Base-by-base conservation (phyloP, 2,113 vertebrate genomes). In the Corvus moneduloides region DNA sequence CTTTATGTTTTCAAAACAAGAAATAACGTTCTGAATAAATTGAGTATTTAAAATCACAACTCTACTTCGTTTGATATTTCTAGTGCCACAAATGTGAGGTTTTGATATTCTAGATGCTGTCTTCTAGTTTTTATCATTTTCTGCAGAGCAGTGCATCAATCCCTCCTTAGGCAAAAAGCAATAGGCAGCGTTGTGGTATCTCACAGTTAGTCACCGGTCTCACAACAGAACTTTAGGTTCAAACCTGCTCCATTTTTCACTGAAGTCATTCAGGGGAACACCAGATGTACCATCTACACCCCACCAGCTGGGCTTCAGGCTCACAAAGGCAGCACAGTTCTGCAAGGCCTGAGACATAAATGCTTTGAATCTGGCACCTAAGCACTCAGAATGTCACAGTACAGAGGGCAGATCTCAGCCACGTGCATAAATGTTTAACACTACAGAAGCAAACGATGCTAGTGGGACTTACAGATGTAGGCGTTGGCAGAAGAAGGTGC, bases 1-100 rank as follows among this genome's bases (percentile, higher is more conserved):
- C 76, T 94, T 66, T 59, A 75, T 4, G 18, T 78, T 96, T 96
- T 81, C 80, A 82, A 89, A 97, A 94, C 26, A 32, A 91, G 66
- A 86, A 49, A 14, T 15, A 15, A 49, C 28, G 14, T 39, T 58
- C 78, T 58, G 32, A 87, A 87, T 48, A 77, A 93, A 72, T 0
- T 1, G 55, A n/a, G 10, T 26, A 35, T 90, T 95, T 79, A 37
- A 89, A 88, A 77, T 16, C 1, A 0, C 54, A 49, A 51, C 39
- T 56, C 33, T 11, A 16, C 32, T 28, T 23, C 7, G 15, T 51
- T 5, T 11, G 28, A 13, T 7, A 58, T 4, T 83, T 68, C 20
- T 30, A 55, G 33, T 8, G 30, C 12, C 58, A 66, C 12, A 56
- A 78, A 84, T 11, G 43, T 9, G 24, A 41, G 28, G 12, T 20